These are phyloP conservation scores for Malurus cyaneus DNA, from an alignment of 2,113 vertebrate species.

Conservation along the genomic window DNA sequence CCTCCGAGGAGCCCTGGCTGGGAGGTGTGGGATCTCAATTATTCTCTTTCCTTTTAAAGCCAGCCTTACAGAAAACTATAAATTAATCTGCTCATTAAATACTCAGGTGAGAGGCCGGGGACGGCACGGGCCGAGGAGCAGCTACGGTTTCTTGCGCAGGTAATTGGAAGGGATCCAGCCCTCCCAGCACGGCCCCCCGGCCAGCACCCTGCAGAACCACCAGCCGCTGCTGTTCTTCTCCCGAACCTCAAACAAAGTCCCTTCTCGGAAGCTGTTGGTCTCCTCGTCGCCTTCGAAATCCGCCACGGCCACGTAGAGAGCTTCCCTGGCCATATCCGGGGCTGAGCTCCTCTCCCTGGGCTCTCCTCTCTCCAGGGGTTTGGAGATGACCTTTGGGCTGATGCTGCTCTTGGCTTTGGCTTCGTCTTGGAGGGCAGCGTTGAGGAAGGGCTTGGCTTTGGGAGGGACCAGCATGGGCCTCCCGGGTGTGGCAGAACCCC, in stretches of 20 bases:
- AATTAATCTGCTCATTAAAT: constrained; percentile 84
- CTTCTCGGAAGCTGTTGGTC: constrained; percentile 90
- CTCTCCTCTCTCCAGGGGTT: constrained; percentile 78
- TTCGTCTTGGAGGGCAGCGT: constrained; percentile 74
- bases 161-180: constrained; percentile 99
- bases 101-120: constrained; percentile 53
- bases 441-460: constrained; percentile 84
- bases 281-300: constrained; percentile 95
- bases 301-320: constrained; percentile 91
- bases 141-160: constrained; percentile 92
- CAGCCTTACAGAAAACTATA: constrained; percentile 71
- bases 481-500: constrained; percentile 58
- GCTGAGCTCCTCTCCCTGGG: constrained; percentile 74
- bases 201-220: constrained; percentile 96
- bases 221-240: constrained; percentile 93
- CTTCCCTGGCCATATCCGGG: constrained; percentile 76
- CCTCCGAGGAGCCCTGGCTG: background rate
- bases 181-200: constrained; percentile 82
- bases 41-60: constrained; percentile 20
- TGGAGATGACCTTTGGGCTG: constrained; percentile 78
- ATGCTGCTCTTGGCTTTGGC: constrained; percentile 74
- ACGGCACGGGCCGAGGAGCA: background rate
- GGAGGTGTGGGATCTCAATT: background rate
- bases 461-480: constrained; percentile 88
- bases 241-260: constrained; percentile 91